These are phyloP conservation scores for Nemopilema nomurai DNA, from an alignment of 30 jellyfish, hydroid and myxozoan species.

Conservation along the genomic window DNA sequence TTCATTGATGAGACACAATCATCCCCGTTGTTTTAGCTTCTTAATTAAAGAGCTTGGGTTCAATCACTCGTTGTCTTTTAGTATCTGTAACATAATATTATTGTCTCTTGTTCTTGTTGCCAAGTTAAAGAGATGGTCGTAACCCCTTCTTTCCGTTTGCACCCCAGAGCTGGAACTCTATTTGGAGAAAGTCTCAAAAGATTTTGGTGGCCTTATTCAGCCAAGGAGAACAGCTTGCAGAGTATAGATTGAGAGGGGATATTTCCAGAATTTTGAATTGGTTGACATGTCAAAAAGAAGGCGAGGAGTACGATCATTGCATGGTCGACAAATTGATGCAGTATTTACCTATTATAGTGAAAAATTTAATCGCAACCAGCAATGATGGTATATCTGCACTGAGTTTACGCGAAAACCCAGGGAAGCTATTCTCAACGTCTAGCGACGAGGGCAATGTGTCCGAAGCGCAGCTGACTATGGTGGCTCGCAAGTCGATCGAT, in stretches of 20 bases:
- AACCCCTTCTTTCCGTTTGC: not conserved
- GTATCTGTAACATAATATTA: no score
- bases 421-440: constrained; percentile 10
- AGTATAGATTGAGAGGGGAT: not conserved
- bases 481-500: not conserved
- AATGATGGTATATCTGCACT: constrained; percentile 11
- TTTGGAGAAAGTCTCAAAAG: constrained; percentile 29
- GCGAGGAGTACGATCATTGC: not conserved
- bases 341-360: constrained; percentile 14
- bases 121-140: not conserved
- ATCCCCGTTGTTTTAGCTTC: no score
- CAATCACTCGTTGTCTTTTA: no score
- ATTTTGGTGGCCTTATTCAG: constrained; percentile 20
- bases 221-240: constrained; percentile 7
- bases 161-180: constrained; percentile 37
- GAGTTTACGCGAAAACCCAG: not conserved
- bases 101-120: no score
- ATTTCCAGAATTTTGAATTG: not conserved
- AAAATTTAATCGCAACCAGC: not conserved
- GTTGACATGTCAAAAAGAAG: not conserved
- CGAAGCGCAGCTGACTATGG: not conserved
- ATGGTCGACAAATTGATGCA: not conserved
- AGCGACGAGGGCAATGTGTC: constrained; percentile 4
- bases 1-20: no score
- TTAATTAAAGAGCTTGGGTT: no score